phyloP scores from a whole-genome alignment of 2,113 vertebrate genomes.

The Patagioenas fasciata region DNA sequence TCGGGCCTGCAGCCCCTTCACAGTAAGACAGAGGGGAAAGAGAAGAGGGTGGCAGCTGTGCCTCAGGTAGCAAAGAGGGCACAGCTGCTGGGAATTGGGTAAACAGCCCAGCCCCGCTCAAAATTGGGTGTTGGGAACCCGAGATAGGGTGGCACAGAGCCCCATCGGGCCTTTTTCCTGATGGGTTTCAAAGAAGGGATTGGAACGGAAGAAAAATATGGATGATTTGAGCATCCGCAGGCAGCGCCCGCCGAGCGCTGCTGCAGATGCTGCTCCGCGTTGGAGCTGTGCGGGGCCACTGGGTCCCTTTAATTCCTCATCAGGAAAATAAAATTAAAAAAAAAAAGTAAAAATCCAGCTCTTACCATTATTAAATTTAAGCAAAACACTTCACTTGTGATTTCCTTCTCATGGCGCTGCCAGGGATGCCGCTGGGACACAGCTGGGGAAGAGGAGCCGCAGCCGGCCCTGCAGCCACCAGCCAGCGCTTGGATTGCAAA shows the following conservation, averaged over 20 bases:
- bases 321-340: neutral
- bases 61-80: neutral
- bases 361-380: neutral
- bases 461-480: neutral
- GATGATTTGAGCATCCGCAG: neutral
- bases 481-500: neutral
- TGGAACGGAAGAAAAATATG: neutral
- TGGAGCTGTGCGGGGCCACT: neutral
- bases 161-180: neutral
- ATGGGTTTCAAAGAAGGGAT: neutral
- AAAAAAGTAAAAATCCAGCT: conserved; percentile 11
- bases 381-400: neutral
- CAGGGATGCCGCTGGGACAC: neutral
- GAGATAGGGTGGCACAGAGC: neutral
- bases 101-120: neutral
- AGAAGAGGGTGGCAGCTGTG: neutral
- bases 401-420: neutral
- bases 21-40: neutral
- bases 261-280: rapidly evolving
- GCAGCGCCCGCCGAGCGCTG: rapidly evolving
- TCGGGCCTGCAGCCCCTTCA: conserved; percentile 15
- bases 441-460: neutral
- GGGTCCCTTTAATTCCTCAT: conserved; percentile 1
- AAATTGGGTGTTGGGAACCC: neutral
- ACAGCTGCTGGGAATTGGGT: neutral